Percentiles rank a stretch among this genome's conserved stretches.
Conservation (phyloP, 2,888 invertebrate genomes). For the Frankliniella fusca region DNA sequence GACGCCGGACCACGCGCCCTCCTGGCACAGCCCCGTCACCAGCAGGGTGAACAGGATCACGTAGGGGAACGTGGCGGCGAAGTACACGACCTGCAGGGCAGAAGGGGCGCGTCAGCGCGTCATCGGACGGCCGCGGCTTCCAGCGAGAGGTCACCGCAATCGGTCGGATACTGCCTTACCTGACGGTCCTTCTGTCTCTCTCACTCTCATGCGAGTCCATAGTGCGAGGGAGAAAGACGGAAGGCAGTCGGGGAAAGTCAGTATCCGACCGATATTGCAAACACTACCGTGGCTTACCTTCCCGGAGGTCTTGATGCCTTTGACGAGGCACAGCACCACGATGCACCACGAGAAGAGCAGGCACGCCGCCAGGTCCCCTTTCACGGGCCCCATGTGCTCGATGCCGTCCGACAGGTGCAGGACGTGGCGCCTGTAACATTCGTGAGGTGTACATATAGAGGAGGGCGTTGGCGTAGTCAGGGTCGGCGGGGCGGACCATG, state of each 20-base stretch:
- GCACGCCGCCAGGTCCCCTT: slow-evolving; percentile 66
- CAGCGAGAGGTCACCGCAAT: not conserved
- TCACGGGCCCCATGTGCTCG: slow-evolving; percentile 67
- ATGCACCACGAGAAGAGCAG: slow-evolving; percentile 64
- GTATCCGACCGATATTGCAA: too few relatives aligned
- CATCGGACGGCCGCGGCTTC: not conserved
- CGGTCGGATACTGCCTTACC: too few relatives aligned
- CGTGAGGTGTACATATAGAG: not conserved
- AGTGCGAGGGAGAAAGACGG: too few relatives aligned
- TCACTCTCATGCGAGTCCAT: too few relatives aligned
- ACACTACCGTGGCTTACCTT: slow-evolving; percentile 55
- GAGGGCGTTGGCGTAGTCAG: not conserved
- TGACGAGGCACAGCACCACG: slow-evolving; percentile 64
- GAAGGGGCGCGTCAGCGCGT: not conserved
- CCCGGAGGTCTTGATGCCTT: slow-evolving; percentile 72
- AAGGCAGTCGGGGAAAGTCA: too few relatives aligned
- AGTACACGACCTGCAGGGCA: slow-evolving; percentile 60
- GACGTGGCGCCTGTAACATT: slow-evolving; percentile 64
- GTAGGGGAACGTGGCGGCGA: slow-evolving; percentile 84
- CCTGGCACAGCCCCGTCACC: slow-evolving; percentile 51
- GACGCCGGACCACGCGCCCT: slow-evolving; percentile 70
- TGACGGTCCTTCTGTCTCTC: too few relatives aligned
- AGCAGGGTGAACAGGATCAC: slow-evolving; percentile 70
- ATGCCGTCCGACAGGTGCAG: slow-evolving; percentile 72
- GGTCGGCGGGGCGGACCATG: not conserved